Percentiles rank a stretch among this genome's conserved stretches.
Conservation (phyloP, 2,113 vertebrate genomes). For the Myrmecophaga tridactyla region DNA sequence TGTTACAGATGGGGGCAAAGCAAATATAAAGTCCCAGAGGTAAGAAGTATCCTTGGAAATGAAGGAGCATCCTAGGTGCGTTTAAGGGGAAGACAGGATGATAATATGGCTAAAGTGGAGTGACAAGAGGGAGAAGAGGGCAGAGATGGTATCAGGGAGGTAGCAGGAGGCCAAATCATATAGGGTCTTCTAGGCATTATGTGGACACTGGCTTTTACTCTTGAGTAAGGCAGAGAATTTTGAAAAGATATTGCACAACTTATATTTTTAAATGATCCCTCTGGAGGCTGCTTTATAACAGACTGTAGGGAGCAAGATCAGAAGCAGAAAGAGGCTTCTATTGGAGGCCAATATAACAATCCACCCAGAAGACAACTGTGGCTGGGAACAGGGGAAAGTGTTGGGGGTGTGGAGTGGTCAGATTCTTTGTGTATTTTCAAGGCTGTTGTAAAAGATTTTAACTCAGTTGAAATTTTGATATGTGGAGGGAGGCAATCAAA, state of each 20-base stretch:
- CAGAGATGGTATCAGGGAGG: not conserved
- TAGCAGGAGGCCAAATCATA: not conserved
- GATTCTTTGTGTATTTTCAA: not conserved
- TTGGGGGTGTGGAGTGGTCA: not conserved
- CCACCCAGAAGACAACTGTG: not conserved
- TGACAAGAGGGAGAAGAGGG: not conserved
- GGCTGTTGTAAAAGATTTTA: not conserved
- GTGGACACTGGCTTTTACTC: not conserved
- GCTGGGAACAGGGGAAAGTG: not conserved
- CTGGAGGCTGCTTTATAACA: not conserved
- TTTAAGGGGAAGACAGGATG: not conserved
- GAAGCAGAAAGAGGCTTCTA: not conserved
- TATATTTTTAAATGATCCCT: not conserved
- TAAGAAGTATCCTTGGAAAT: not conserved
- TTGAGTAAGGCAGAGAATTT: not conserved
- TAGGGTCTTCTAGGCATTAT: too few species aligned
- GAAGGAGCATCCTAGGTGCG: not conserved
- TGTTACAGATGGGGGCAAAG: not conserved
- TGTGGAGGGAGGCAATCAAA: not conserved
- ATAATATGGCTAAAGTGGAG: not conserved
- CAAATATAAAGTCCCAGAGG: not conserved
- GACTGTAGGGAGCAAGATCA: not conserved
- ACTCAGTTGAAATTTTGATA: not conserved
- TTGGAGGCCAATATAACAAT: not conserved
- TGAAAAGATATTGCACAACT: not conserved